Base-by-base conservation (phyloP, 2,888 invertebrate genomes). In the Ischnus inquisitorius region DNA sequence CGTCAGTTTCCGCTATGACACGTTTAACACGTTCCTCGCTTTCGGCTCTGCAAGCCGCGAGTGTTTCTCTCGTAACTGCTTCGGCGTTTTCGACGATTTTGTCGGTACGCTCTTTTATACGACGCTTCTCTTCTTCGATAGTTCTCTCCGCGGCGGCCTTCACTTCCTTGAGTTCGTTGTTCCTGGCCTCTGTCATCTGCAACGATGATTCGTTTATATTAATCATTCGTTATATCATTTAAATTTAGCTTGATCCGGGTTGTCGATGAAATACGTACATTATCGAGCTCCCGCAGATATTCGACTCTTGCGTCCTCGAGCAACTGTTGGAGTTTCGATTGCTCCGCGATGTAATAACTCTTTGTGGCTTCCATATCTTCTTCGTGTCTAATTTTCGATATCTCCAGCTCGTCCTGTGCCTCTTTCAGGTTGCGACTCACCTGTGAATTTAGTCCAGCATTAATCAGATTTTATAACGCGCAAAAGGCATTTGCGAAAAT, bases 21-120 rank as follows among this genome's bases (percentile, higher is more conserved):
- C 90, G 88, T 80, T 90, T 92, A 3, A 92, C 89, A 57, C 90
- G 89, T 85, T 91, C 92, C 54, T 92, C 90, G 67, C 90, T 90
- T 83, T 92, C 90, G 8, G 87, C 87, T n/a, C 89, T 90, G 84
- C 91, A 92, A n/a, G 91, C 91, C 39, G 89, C 89, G 19, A 92
- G 85, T 43, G 90, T 89, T 79, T 92, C 90, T 46, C 90, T 87
- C 2, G 91, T 91, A 34, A 91, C 90, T 28, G 90, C 88, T 77
- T 92, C 91, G 0, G 92, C 89, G 82, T 91, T 91, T 82, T 90
- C 88, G 3, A 91, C 88, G 78, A 91, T 89, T 84, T 89, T 90
- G 60, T 91, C 89, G 1, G 90, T 86, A 19, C 88, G 88, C n/a
- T 90, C 88, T 46, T 88, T 85, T 79, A 90, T 87, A 28, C 87